phyloP scores from a whole-genome alignment of 2,797 vertebrate genomes.

The Tympanoctomys barrerae region DNA sequence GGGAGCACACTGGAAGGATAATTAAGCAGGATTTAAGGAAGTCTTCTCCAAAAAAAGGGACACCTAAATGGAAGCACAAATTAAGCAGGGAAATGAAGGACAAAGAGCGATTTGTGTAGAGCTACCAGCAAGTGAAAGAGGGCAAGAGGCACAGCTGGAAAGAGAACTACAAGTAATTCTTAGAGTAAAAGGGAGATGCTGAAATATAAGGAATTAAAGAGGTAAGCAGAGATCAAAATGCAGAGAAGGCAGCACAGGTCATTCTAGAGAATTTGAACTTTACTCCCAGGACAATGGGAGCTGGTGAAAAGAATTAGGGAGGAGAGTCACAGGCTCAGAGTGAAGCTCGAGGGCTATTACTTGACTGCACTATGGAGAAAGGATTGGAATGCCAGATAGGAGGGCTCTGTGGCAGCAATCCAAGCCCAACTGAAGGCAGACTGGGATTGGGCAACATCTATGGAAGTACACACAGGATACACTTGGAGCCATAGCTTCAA shows the following conservation, averaged over 20 bases:
- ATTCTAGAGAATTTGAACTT: slow-evolving; percentile 26
- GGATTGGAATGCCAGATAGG: background rate
- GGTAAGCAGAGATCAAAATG: background rate
- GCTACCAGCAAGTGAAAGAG: background rate
- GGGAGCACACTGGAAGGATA: background rate
- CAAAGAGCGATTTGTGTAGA: background rate
- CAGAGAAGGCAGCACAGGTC: background rate
- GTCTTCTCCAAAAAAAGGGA: slow-evolving; percentile 6
- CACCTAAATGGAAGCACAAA: background rate
- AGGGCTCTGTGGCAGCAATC: background rate
- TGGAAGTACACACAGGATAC: background rate
- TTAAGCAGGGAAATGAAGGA: background rate
- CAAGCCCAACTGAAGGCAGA: background rate
- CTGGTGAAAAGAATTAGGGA: background rate
- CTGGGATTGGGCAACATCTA: background rate
- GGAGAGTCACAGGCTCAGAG: background rate
- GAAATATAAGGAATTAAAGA: background rate
- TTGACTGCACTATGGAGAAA: background rate
- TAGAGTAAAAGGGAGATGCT: background rate
- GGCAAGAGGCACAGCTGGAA: background rate
- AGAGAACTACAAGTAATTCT: background rate
- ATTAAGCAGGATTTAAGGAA: background rate
- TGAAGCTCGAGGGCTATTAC: background rate
- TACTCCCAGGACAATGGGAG: background rate
- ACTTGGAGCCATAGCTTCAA: background rate